These are phyloP conservation scores for Psix sp. DNA, from an alignment of 1,140 invertebrate species.

Conservation along the genomic window DNA sequence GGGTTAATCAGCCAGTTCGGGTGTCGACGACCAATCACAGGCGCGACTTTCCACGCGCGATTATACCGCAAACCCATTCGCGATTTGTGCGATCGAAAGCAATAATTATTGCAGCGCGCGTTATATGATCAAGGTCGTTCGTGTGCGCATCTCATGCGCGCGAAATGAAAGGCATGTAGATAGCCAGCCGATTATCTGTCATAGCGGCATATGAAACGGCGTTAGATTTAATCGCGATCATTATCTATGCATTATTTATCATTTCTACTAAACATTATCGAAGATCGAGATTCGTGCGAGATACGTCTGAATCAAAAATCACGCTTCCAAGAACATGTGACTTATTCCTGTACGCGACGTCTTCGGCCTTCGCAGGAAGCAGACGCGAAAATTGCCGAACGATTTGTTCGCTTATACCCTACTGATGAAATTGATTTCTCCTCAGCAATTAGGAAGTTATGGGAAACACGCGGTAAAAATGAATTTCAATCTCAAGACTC, in stretches of 20 bases:
- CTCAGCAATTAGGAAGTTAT: too few species aligned
- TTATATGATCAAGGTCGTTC: conserved; percentile 48
- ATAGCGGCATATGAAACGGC: conserved; percentile 15
- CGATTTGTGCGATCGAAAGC: conserved; percentile 32
- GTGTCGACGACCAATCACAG: conserved; percentile 33
- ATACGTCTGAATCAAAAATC: conserved; percentile 1
- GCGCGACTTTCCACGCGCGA: conserved; percentile 39
- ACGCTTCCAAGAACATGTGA: too few species aligned
- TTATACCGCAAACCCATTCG: conserved; percentile 39
- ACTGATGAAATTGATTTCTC: too few species aligned
- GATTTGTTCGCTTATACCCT: too few species aligned
- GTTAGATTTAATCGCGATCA: conserved; percentile 30
- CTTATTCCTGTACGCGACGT: too few species aligned
- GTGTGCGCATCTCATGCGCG: conserved; percentile 36
- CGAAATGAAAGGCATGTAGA: conserved; percentile 35
- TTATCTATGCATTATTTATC: conserved; percentile 40
- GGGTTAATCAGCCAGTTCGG: conserved; percentile 49
- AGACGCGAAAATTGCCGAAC: too few species aligned
- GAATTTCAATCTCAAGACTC: too few species aligned
- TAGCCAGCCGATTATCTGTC: conserved; percentile 24
- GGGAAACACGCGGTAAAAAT: too few species aligned
- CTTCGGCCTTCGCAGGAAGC: too few species aligned
- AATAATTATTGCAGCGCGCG: conserved; percentile 40
- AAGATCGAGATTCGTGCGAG: conserved; percentile 19
- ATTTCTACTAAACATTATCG: conserved; percentile 25